Evolutionary conservation across 2,888 invertebrate species (phyloP).

Genomic region (Ochropleura plecta): DNA sequence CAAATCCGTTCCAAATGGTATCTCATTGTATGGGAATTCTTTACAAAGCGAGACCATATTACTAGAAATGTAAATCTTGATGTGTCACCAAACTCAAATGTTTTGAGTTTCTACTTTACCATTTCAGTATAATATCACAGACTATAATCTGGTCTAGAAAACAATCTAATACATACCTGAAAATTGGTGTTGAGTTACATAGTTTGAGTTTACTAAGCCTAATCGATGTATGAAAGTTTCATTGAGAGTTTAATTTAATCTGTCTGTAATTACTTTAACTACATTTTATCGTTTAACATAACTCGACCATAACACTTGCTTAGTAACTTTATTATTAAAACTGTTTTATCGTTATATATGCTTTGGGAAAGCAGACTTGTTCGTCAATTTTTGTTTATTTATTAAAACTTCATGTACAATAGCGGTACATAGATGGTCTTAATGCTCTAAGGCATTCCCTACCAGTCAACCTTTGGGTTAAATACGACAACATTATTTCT

Average conservation of each 20-base stretch:
- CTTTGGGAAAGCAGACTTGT: not conserved
- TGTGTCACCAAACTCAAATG: too few relatives aligned
- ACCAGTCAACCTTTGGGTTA: too few relatives aligned
- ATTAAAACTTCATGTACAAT: too few relatives aligned
- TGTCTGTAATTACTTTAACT: conserved; percentile 23
- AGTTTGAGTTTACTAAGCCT: conserved; percentile 28
- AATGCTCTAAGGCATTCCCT: too few relatives aligned
- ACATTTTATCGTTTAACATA: not conserved
- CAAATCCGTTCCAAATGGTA: too few relatives aligned
- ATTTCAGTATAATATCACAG: not conserved
- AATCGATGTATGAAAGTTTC: conserved; percentile 29
- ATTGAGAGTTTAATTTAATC: conserved; percentile 30
- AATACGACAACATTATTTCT: too few relatives aligned
- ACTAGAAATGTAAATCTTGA: too few relatives aligned
- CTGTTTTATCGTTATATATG: not conserved
- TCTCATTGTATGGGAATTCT: too few relatives aligned
- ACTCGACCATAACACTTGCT: not conserved
- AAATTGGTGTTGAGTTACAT: conserved; percentile 7
- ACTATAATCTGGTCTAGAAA: conserved; percentile 16
- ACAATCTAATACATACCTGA: conserved; percentile 6
- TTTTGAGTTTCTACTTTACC: not conserved
- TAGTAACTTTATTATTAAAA: not conserved
- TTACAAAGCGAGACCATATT: too few relatives aligned
- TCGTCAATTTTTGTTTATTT: too few relatives aligned
- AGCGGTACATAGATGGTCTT: too few relatives aligned